Conservation (phyloP, 2,888 invertebrate species). For the Phyllotreta striolata region DNA sequence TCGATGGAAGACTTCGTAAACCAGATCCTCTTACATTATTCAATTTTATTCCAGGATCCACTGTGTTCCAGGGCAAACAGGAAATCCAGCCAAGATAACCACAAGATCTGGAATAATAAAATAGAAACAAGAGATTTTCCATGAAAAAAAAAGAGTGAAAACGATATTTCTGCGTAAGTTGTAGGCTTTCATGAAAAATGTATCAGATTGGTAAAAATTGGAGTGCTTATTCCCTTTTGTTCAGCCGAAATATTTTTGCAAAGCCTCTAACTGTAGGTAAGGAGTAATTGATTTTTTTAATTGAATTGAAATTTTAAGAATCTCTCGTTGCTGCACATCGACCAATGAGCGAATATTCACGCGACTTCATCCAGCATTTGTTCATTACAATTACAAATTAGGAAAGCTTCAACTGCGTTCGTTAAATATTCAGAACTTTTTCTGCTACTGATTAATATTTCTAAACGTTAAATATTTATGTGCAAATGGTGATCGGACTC, state of each 20-base stretch:
- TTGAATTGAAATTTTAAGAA: neutral
- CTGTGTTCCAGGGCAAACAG: constrained; percentile 45
- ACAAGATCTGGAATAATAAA: constrained; percentile 49
- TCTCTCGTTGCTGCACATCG: neutral
- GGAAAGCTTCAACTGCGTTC: constrained; percentile 35
- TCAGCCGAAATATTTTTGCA: neutral
- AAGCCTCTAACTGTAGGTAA: too few species aligned
- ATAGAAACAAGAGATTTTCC: constrained; percentile 37
- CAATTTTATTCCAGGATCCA: constrained; percentile 54
- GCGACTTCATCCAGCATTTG: constrained; percentile 6
- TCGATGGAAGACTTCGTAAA: too few species aligned
- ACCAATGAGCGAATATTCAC: neutral
- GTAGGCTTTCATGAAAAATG: too few species aligned
- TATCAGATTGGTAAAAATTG: too few species aligned
- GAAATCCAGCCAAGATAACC: constrained; percentile 53
- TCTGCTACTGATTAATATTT: constrained; percentile 40
- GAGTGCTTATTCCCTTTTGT: neutral
- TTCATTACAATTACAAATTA: constrained; percentile 40
- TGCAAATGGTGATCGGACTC: constrained; percentile 38
- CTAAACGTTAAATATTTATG: constrained; percentile 43
- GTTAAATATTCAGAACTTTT: constrained; percentile 40
- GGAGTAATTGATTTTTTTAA: neutral
- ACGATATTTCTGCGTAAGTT: too few species aligned
- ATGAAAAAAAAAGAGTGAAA: constrained; percentile 44
- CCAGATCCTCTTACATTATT: constrained; percentile 53